Conservation (phyloP, 2,113 vertebrate species). For the Daphoenositta chrysoptera region DNA sequence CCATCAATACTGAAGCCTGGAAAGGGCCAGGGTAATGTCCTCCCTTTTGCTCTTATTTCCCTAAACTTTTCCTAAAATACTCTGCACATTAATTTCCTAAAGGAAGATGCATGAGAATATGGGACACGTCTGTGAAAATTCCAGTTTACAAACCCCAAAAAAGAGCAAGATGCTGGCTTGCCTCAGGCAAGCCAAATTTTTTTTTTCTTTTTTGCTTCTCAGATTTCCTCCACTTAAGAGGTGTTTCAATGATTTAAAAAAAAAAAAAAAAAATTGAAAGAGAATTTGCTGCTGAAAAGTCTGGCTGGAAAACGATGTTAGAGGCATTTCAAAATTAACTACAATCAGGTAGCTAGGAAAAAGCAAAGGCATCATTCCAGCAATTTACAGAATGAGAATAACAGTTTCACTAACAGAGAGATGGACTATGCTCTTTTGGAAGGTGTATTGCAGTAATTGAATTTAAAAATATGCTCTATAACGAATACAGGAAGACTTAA, state of each 20-base stretch:
- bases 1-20: not conserved
- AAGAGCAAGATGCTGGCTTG: not conserved
- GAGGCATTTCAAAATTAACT: not conserved
- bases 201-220: not conserved
- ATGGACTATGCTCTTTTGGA: too few relatives aligned
- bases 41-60: not conserved
- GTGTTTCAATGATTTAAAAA: accelerated
- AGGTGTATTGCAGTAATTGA: accelerated
- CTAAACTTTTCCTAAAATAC: not conserved
- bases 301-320: not conserved
- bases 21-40: not conserved
- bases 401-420: not conserved
- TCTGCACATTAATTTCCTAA: not conserved
- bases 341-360: not conserved
- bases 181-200: not conserved
- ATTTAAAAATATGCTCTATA: not conserved
- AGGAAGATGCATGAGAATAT: not conserved
- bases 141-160: not conserved
- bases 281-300: not conserved
- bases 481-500: accelerated
- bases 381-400: not conserved
- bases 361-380: not conserved
- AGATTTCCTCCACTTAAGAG: not conserved
- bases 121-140: not conserved
- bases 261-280: not conserved